Base-by-base conservation (phyloP, 2,888 invertebrate genomes). In the Drosophila pullipes region DNA sequence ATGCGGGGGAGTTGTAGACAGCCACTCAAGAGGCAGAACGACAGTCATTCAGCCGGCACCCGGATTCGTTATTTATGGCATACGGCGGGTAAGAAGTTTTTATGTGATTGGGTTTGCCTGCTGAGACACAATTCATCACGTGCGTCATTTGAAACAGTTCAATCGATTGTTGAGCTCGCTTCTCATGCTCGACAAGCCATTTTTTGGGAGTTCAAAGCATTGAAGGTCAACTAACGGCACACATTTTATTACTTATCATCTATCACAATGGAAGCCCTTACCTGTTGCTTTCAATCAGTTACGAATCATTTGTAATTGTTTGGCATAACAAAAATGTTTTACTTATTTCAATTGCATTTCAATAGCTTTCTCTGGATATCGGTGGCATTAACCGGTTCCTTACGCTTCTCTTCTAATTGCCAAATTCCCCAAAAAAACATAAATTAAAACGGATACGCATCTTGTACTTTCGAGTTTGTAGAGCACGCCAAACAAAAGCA, bases 61-160 rank as follows among this genome's bases (percentile, higher is more conserved):
- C 84, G 84, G 84, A 85, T 85, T 85, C 83, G 88, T 78, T 89
- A 85, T 89, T 89, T 89, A 87, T 84, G 90, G 89, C 89, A 73
- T 67, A 68, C 64, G 82, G 41, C 53, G 37, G 55, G 47, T 53
- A 52, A 59, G 50, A 69, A 69, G 64, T 60, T 55, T 60, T 61
- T 63, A 61, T 71, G 73, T 63, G 47, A 76, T 82, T 61, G 59
- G 60, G 66, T 54, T 50, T 71, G 57, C 41, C 66, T 35, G 44
- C 66, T n/a, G 79, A 85, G 76, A 71, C 85, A 68, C 80, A 73
- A 89, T 90, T 76, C 82, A 89, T 89, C 91, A 86, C 87, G 87
- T 86, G 85, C 85, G 89, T 90, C 85, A 89, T 84, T 86, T 78
- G 47, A 16, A 90, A 90, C 87, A 86, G 85, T 85, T 85, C 84